These are phyloP conservation scores for Phylloscopus trochiloides DNA, from an alignment of 2,113 vertebrate species.

Conservation along the genomic window DNA sequence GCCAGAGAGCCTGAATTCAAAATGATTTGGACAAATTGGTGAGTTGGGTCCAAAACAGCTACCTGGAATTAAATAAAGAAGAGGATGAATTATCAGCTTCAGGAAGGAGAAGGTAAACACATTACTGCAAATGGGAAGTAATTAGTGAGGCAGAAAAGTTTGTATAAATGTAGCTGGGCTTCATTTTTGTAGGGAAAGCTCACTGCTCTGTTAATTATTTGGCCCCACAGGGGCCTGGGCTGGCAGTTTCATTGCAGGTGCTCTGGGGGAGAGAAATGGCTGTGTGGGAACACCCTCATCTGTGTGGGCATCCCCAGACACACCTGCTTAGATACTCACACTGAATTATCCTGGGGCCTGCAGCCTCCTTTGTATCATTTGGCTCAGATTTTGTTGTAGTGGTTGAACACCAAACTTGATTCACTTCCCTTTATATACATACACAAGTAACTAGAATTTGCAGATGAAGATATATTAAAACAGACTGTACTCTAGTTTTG, in stretches of 20 bases:
- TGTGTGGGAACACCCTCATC: neutral
- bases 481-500: neutral
- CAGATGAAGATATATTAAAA: neutral
- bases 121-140: neutral
- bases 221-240: neutral
- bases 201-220: neutral
- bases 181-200: neutral
- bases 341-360: neutral
- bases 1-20: neutral
- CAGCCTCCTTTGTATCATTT: fast-evolving
- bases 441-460: neutral
- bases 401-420: neutral
- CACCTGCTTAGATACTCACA: fast-evolving
- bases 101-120: neutral
- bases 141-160: neutral
- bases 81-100: neutral
- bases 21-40: neutral
- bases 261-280: fast-evolving
- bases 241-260: neutral
- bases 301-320: fast-evolving
- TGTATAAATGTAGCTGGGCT: neutral
- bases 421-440: neutral
- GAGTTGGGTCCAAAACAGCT: neutral
- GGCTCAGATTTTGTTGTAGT: neutral
- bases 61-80: neutral